A percentile compares a stretch with the other conserved stretches of the same genome.
phyloP scores from a whole-genome alignment of 2,113 vertebrate genomes.

The Bothrops jararaca region DNA sequence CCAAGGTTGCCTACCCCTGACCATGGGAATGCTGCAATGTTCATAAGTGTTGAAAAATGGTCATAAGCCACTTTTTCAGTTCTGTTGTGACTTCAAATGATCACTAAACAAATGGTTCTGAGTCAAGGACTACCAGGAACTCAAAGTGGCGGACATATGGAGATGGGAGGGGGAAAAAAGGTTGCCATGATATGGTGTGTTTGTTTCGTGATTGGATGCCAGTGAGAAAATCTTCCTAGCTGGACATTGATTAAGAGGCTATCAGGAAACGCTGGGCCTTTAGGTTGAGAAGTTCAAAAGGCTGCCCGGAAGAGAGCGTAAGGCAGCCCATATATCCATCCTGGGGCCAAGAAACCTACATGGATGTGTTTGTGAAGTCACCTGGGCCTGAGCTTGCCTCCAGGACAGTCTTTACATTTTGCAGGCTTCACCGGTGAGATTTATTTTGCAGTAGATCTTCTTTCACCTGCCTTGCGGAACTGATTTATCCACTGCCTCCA shows the following conservation, averaged over 20 bases:
- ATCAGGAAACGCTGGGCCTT: background rate
- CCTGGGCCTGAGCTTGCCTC: background rate
- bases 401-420: background rate
- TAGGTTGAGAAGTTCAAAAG: background rate
- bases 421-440: background rate
- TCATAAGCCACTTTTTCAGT: background rate
- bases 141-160: background rate
- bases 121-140: too few relatives aligned
- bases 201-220: background rate
- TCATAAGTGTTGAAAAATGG: background rate
- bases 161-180: background rate
- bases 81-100: background rate
- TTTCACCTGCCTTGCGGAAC: background rate
- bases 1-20: too few relatives aligned
- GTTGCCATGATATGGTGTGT: rapidly evolving
- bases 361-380: background rate
- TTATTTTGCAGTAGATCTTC: background rate
- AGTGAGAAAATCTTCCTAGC: background rate
- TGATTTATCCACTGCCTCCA: background rate
- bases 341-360: background rate
- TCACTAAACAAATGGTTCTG: background rate
- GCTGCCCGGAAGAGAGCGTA: background rate
- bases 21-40: too few relatives aligned
- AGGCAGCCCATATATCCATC: background rate
- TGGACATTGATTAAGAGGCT: background rate